These are phyloP conservation scores for Parochlus steinenii DNA, from an alignment of 2,888 invertebrate species.

Conservation along the genomic window DNA sequence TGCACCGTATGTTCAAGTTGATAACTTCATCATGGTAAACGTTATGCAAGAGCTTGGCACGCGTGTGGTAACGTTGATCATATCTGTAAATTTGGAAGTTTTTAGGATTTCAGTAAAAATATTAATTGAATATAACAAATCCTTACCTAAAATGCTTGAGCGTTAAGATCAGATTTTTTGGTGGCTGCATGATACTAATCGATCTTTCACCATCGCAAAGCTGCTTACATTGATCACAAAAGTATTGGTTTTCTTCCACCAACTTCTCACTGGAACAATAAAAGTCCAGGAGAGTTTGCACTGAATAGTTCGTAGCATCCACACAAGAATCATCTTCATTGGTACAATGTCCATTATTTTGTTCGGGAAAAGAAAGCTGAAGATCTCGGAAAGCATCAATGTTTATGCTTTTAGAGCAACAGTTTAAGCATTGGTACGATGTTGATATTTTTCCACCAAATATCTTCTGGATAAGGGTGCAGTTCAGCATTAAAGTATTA, in stretches of 20 bases:
- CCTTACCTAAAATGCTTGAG: slow-evolving; percentile 71
- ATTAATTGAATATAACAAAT: too few relatives aligned
- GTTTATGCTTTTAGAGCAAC: slow-evolving; percentile 52
- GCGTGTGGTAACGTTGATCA: slow-evolving; percentile 49
- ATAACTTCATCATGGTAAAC: slow-evolving; percentile 42
- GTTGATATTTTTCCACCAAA: slow-evolving; percentile 65
- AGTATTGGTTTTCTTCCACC: slow-evolving; percentile 66
- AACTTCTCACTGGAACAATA: slow-evolving; percentile 63
- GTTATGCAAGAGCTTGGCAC: slow-evolving; percentile 64
- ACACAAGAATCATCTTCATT: slow-evolving; percentile 12
- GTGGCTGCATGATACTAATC: slow-evolving; percentile 51
- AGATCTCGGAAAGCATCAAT: slow-evolving; percentile 68
- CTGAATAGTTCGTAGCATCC: slow-evolving; percentile 33
- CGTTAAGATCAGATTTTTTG: slow-evolving; percentile 62
- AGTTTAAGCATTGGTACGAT: slow-evolving; percentile 55
- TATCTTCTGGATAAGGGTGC: slow-evolving; percentile 39
- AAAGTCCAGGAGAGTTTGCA: slow-evolving; percentile 62
- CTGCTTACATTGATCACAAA: slow-evolving; percentile 56
- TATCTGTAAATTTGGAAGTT: too few relatives aligned
- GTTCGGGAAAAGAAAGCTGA: slow-evolving; percentile 57
- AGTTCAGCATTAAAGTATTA: slow-evolving; percentile 1
- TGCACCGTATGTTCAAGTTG: slow-evolving; percentile 30
- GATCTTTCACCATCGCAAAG: slow-evolving; percentile 61
- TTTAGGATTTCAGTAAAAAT: too few relatives aligned
- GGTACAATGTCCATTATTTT: not conserved